Evolutionary conservation across 2,797 vertebrate genomes (phyloP), one percentile per base, ranked within the genome.

Genomic region (Synaphobranchus kaupii): DNA sequence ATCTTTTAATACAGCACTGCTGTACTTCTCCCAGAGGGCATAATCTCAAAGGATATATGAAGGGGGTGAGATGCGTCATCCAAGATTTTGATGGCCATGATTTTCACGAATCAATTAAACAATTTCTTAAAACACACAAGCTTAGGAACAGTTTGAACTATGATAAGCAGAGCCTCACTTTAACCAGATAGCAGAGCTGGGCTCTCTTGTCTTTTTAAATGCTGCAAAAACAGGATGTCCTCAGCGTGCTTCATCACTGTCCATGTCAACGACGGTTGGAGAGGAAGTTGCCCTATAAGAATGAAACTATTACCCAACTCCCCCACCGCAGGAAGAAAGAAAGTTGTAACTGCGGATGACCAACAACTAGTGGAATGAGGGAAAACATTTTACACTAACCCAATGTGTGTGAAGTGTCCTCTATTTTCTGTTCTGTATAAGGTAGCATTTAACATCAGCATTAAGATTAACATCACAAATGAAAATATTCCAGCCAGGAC

Each of bases 151-250:
- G 39, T 20, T 44, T 44, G 22, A 50, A 0, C 4, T 20, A 20
- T 48, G 7, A 80, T 1, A 80, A 20, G n/a, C 47, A 80, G 58
- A 63, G 48, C 87, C 81, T 80, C 58, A 47, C 31, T 84, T 88
- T 4, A 25, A n/a, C 73, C 84, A 44, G 17, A 63, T 87, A 87
- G 54, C 6, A 66, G 78, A 76, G 85, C 86, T 87, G 82, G 83
- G 81, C 39, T 86, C 80, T 91, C 87, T 90, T 90, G 91, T 91
- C 90, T 93, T 84, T 63, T 31, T 87, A 87, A 76, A 68, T 85
- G 84, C 52, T 54, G 87, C 76, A 88, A 90, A 91, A 92, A 93
- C 91, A 93, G 91, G 91, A 93, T 91, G 92, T 91, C 89, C 90
- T 89, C 86, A 88, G 89, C 76, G 50, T 86, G 85, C 88, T 68